These are phyloP conservation scores for Drosophila stalkeri DNA, from an alignment of 2,888 invertebrate genomes.

Conservation along the genomic window DNA sequence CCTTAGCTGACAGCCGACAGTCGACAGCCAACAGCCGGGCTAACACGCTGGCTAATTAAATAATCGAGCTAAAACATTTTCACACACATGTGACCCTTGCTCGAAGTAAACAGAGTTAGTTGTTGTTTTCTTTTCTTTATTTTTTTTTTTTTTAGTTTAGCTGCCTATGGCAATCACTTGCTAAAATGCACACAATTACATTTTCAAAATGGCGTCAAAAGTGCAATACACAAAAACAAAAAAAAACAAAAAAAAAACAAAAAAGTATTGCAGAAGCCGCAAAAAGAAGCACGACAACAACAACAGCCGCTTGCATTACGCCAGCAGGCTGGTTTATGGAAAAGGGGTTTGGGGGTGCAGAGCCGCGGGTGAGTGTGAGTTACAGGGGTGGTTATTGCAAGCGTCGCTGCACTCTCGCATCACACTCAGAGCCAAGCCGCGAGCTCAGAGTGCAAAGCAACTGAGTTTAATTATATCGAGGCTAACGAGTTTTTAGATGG, in stretches of 20 bases:
- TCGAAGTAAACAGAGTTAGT: constrained; percentile 5
- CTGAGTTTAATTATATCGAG: constrained; percentile 77
- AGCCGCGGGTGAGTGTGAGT: constrained; percentile 36
- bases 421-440: constrained; percentile 25
- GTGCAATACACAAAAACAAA: constrained; percentile 47
- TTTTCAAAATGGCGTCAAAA: constrained; percentile 83
- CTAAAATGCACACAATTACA: constrained; percentile 73
- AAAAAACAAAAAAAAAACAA: constrained; percentile 6
- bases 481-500: constrained; percentile 74
- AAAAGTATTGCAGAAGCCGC: constrained; percentile 53
- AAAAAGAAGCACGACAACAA: constrained; percentile 38
- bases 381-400: constrained; percentile 52
- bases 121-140: no score
- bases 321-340: constrained; percentile 3
- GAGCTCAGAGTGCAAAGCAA: constrained; percentile 48
- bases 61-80: constrained; percentile 19
- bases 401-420: constrained; percentile 21
- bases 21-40: background rate
- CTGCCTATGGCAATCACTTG: constrained; percentile 52
- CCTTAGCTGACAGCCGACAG: background rate
- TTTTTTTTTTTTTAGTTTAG: constrained; percentile 21
- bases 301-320: constrained; percentile 47
- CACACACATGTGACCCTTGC: constrained; percentile 19
- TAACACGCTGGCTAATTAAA: constrained; percentile 40
- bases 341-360: background rate